Evolutionary conservation across 1,140 invertebrate genomes (phyloP).

Genomic region (Drosophila pallidifrons): DNA sequence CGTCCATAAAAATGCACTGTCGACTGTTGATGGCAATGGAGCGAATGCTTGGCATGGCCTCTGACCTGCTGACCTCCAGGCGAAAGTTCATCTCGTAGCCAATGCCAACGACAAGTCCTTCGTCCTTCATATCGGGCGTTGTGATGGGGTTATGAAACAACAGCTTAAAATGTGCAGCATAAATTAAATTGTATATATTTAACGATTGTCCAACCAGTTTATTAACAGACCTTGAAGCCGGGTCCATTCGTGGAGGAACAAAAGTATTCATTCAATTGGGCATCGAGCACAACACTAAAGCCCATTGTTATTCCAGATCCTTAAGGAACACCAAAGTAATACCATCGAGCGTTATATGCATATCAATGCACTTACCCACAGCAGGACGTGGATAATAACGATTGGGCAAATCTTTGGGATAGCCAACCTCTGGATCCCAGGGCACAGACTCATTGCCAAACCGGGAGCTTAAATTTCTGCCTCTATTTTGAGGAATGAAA

Average conservation of each 20-base stretch:
- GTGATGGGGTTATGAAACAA: constrained; percentile 90
- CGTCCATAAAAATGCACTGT: constrained; percentile 90
- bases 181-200: background rate
- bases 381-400: constrained; percentile 88
- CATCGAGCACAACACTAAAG: constrained; percentile 89
- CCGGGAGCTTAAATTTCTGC: constrained; percentile 32
- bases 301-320: constrained; percentile 90
- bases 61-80: constrained; percentile 88
- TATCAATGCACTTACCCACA: constrained; percentile 50
- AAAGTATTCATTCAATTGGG: constrained; percentile 90
- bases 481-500: constrained; percentile 12
- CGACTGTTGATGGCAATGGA: constrained; percentile 88
- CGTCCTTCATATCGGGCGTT: constrained; percentile 90
- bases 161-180: constrained; percentile 40
- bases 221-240: constrained; percentile 90
- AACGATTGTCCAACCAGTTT: background rate
- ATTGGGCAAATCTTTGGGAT: constrained; percentile 85
- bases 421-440: constrained; percentile 91
- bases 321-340: background rate
- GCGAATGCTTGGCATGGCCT: constrained; percentile 87
- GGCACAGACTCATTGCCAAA: constrained; percentile 85
- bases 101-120: constrained; percentile 88
- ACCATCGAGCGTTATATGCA: background rate
- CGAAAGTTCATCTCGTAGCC: constrained; percentile 89
- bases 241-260: constrained; percentile 91